Evolutionary conservation across 2,113 vertebrate species (phyloP).

Genomic region (Vulpes lagopus): DNA sequence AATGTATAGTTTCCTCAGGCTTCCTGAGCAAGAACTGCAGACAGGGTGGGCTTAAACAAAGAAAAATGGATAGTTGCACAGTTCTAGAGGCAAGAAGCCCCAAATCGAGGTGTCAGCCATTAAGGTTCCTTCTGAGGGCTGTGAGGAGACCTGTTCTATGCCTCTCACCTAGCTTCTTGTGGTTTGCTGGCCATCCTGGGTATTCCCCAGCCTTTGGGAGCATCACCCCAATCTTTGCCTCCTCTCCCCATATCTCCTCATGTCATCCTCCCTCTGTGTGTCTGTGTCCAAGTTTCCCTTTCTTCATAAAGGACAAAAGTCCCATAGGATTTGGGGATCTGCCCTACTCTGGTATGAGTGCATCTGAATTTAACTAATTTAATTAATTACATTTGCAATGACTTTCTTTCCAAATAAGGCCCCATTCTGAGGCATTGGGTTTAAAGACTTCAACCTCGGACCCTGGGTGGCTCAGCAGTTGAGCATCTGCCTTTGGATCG

Average conservation of each 20-base stretch:
- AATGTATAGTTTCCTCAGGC: fast-evolving
- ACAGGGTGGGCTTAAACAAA: neutral
- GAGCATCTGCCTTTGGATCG: too few species aligned
- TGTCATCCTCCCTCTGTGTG: neutral
- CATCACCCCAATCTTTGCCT: neutral
- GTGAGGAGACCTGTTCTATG: fast-evolving
- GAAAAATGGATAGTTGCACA: neutral
- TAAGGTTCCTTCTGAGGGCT: neutral
- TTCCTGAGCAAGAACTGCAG: neutral
- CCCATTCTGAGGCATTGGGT: neutral
- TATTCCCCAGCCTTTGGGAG: neutral
- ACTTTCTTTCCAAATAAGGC: neutral
- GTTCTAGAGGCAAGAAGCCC: neutral
- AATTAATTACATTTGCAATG: neutral
- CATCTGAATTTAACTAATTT: neutral
- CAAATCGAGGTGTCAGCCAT: neutral
- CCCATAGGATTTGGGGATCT: neutral
- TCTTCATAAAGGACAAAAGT: too few species aligned
- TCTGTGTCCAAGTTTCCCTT: too few species aligned
- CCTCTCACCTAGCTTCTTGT: neutral
- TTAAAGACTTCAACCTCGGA: neutral
- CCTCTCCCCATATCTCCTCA: neutral
- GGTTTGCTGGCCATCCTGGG: fast-evolving
- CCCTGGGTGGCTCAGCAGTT: too few species aligned
- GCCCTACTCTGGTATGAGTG: neutral